Conservation (phyloP, 2,888 invertebrate genomes). For the Acleris holmiana region DNA sequence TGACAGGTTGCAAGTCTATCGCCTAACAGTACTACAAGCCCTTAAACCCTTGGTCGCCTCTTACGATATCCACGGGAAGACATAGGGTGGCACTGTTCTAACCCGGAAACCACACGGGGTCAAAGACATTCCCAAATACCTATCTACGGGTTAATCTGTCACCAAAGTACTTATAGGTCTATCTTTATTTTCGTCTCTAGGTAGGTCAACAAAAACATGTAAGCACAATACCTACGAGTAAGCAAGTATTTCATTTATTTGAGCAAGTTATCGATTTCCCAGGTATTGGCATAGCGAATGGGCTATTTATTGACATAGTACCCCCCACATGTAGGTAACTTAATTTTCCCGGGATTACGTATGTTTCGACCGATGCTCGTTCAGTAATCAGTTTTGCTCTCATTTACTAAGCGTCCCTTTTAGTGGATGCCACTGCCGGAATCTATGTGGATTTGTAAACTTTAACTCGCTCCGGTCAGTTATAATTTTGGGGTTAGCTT, state of each 20-base stretch:
- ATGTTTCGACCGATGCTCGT: conserved; percentile 33
- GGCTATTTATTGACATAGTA: conserved; percentile 36
- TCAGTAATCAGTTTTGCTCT: conserved; percentile 37
- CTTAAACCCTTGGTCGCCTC: too few species aligned
- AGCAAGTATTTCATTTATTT: conserved; percentile 29
- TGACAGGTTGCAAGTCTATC: too few species aligned
- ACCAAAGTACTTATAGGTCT: neutral
- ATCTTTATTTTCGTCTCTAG: conserved; percentile 1
- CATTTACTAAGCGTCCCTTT: conserved; percentile 31
- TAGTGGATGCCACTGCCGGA: conserved; percentile 12
- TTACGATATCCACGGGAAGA: too few species aligned
- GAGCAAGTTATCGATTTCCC: conserved; percentile 31
- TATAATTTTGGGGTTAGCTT: conserved; percentile 3
- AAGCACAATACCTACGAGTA: conserved; percentile 11
- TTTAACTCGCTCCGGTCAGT: conserved; percentile 12
- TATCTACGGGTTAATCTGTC: too few species aligned
- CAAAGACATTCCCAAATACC: too few species aligned
- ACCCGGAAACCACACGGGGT: too few species aligned
- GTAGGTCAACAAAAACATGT: conserved; percentile 16
- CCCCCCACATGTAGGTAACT: conserved; percentile 32
- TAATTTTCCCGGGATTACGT: conserved; percentile 36
- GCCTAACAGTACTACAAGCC: too few species aligned
- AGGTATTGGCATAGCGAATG: conserved; percentile 33
- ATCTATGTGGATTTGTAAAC: conserved; percentile 20
- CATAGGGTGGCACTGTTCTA: too few species aligned